Conservation (phyloP, 2,113 vertebrate species). For the Colius striatus region DNA sequence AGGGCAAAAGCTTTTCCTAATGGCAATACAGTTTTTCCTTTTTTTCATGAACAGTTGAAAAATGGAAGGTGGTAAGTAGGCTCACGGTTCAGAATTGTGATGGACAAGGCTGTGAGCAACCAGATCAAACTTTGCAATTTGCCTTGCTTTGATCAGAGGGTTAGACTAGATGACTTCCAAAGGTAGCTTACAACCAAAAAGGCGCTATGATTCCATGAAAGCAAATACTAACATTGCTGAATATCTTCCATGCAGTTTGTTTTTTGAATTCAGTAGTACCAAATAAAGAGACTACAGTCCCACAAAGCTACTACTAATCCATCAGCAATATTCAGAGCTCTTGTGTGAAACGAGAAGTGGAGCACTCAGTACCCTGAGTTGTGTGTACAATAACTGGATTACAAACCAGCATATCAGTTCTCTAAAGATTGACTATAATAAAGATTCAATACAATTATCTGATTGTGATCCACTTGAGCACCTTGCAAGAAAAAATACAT, state of each 20-base stretch:
- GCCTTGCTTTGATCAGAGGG: too few relatives aligned
- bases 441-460: background rate
- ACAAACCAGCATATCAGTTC: background rate
- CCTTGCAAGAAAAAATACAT: too few relatives aligned
- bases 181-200: too few relatives aligned
- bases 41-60: background rate
- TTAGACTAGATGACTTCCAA: too few relatives aligned
- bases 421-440: background rate
- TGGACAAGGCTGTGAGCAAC: too few relatives aligned
- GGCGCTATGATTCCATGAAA: too few relatives aligned
- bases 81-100: too few relatives aligned
- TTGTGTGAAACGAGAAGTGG: rapidly evolving
- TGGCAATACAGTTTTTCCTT: background rate
- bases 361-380: rapidly evolving
- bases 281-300: background rate
- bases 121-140: too few relatives aligned
- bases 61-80: background rate
- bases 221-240: too few relatives aligned
- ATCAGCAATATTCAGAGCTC: rapidly evolving
- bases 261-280: too few relatives aligned
- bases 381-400: background rate
- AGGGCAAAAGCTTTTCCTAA: background rate
- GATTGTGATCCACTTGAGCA: background rate
- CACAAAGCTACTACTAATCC: background rate
- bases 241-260: too few relatives aligned